phyloP scores from a whole-genome alignment of 2,797 vertebrate species.

The Ctenochaetus hawaiiensis region DNA sequence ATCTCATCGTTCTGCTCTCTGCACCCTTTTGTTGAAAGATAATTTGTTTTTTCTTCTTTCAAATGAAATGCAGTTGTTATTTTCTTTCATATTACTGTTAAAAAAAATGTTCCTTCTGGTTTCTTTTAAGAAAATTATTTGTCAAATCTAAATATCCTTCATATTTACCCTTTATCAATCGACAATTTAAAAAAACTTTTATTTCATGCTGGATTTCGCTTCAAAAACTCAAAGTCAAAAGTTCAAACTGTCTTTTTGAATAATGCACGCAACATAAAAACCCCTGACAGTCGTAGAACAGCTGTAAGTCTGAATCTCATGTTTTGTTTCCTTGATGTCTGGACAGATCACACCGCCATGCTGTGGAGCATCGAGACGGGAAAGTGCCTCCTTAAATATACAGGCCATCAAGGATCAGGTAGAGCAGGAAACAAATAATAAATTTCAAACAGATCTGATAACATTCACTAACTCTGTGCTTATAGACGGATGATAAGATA shows the following conservation, averaged over 20 bases:
- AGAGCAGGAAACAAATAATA: neutral
- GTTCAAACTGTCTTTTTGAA: neutral
- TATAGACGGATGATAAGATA: neutral
- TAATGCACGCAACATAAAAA: neutral
- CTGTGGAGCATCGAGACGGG: conserved; percentile 99
- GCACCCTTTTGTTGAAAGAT: neutral
- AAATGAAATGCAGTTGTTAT: neutral
- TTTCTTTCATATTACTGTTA: neutral
- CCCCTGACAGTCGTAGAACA: too few species aligned
- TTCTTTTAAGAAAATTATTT: neutral
- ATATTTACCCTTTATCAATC: too few species aligned
- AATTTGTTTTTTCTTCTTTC: neutral
- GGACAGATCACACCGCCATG: conserved; percentile 94
- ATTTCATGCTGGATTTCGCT: neutral
- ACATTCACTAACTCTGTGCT: neutral
- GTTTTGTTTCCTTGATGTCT: neutral
- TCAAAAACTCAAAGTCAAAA: neutral
- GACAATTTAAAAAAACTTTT: too few species aligned
- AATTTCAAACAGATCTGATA: neutral
- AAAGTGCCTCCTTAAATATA: conserved; percentile 94
- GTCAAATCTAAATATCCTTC: neutral
- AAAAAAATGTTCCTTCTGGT: neutral
- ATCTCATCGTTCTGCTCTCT: neutral
- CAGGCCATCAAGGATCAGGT: conserved; percentile 98
- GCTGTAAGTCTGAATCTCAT: too few species aligned